Evolutionary conservation across 1,140 invertebrate species (phyloP).

Genomic region (Drosophila sturtevanti): DNA sequence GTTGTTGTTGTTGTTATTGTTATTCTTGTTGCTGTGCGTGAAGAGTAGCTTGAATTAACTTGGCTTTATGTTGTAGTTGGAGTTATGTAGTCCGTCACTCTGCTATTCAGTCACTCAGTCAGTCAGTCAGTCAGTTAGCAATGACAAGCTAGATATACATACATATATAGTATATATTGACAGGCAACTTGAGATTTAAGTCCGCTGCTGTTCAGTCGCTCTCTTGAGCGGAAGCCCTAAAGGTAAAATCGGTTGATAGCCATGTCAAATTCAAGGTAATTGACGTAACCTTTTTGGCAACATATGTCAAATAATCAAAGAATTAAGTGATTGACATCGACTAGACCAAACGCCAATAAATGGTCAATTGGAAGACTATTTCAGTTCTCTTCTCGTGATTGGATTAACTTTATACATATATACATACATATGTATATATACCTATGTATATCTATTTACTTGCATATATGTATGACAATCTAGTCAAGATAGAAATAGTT

Average conservation of each 20-base stretch:
- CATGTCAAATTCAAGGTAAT: conserved; percentile 42
- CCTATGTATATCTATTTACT: too few relatives aligned
- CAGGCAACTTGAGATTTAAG: conserved; percentile 24
- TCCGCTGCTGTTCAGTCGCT: neutral
- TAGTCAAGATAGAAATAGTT: neutral
- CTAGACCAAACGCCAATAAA: neutral
- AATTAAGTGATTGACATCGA: conserved; percentile 24
- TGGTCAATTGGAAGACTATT: neutral
- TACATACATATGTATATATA: neutral
- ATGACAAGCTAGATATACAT: conserved; percentile 42
- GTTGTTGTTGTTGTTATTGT: neutral
- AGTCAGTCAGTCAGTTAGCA: conserved; percentile 4
- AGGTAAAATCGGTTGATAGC: conserved; percentile 11
- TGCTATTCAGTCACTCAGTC: neutral
- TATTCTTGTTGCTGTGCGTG: conserved; percentile 18
- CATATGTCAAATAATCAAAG: conserved; percentile 40
- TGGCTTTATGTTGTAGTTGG: conserved; percentile 24
- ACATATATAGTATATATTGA: conserved; percentile 49
- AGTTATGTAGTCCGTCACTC: neutral
- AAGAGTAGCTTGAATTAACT: conserved; percentile 52
- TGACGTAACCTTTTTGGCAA: conserved; percentile 48
- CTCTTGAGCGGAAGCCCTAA: conserved; percentile 7
- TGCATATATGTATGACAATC: neutral
- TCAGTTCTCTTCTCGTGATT: neutral
- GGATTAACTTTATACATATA: neutral